Evolutionary conservation across 2,113 vertebrate genomes (phyloP).

Genomic region (Euleptes europaea): DNA sequence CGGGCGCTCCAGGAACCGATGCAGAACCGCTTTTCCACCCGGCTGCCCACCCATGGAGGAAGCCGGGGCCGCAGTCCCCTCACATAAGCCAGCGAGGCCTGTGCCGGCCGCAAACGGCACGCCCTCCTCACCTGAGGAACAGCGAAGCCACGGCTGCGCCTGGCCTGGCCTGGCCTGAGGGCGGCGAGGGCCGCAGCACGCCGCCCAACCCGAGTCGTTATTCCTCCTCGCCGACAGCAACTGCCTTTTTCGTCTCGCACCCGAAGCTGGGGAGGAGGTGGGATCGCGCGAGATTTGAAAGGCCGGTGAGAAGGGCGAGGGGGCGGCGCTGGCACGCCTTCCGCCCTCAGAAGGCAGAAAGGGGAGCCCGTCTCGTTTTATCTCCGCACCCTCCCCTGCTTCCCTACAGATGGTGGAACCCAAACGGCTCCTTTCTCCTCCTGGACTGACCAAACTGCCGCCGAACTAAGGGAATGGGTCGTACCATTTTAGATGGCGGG

Average conservation of each 20-base stretch:
- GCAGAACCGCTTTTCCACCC: no score
- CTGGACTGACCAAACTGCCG: no score
- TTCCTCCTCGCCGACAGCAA: not conserved
- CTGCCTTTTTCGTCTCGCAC: not conserved
- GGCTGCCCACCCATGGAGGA: no score
- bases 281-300: conserved; percentile 40
- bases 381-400: not conserved
- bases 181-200: not conserved
- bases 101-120: not conserved
- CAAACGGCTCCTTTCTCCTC: not conserved
- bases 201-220: not conserved
- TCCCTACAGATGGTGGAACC: no score
- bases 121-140: not conserved
- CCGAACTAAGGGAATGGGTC: no score
- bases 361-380: conserved; percentile 19
- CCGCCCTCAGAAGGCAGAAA: conserved; percentile 1
- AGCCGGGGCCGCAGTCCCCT: no score
- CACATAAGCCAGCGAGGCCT: no score
- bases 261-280: not conserved
- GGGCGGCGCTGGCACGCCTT: not conserved
- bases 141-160: not conserved
- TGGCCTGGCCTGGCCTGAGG: not conserved
- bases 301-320: not conserved
- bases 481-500: not conserved
- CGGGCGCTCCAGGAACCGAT: no score